Evolutionary conservation across 1,140 invertebrate genomes (phyloP), one percentile per base, ranked within the genome.

Genomic region (Glossosoma conforme): DNA sequence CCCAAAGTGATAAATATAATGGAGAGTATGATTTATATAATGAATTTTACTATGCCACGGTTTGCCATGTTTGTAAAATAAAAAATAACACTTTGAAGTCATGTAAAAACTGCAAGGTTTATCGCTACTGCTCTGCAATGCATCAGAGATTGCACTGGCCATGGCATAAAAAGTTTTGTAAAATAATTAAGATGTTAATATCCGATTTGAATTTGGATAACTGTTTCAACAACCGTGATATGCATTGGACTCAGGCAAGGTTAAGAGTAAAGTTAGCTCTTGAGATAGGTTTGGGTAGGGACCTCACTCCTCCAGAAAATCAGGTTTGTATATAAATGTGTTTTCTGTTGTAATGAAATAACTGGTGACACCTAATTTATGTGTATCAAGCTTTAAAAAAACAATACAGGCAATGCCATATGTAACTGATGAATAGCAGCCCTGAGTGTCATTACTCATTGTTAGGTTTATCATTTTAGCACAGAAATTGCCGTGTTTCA

Each of bases 11-110:
- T n/a, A n/a, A n/a, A n/a, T n/a, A n/a, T n/a, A n/a, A n/a, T n/a
- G n/a, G n/a, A n/a, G n/a, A n/a, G n/a, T n/a, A n/a, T n/a, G n/a
- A 37, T 14, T 35, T 11, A 35, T 51, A 41, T 25, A 41, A 57
- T 9, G 49, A 52, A 49, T 64, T 62, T 40, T 65, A 56, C 40
- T 57, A 60, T 30, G 22, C 50, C 41, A 59, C 48, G 38, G 42
- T 64, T 17, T 65, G 64, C 48, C 61, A 61, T 44, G 56, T 58
- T 36, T 65, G 64, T 36, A 65, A 65, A 63, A 33, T 21, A 20
- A 28, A 33, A 25, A 24, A 20, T 13, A n/a, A 48, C 24, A 13
- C 30, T 18, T 45, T 63, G 25, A 61, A 60, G 38, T 44, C 40
- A 13, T 57, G 54, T 25, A 33, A 44, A 21, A 21, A 22, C 9